A percentile compares a stretch with the other conserved stretches of the same genome.
Evolutionary conservation across 2,888 invertebrate species (phyloP).

Genomic region (Creontiades dilutus): DNA sequence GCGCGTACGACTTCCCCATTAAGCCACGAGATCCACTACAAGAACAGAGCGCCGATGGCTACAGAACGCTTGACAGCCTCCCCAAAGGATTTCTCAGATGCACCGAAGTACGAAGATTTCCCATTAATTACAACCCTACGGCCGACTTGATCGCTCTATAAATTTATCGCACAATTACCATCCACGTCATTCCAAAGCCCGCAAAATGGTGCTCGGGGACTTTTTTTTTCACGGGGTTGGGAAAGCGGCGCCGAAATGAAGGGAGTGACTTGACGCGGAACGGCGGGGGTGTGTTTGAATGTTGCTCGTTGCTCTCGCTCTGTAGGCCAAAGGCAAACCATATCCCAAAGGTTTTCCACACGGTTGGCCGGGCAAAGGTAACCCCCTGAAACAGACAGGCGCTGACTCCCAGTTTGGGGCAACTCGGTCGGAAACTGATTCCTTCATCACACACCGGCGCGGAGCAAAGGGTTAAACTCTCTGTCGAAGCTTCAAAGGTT

Average conservation of each 20-base stretch:
- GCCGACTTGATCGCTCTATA: not conserved
- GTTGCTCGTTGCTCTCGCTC: constrained; percentile 36
- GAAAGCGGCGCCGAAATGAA: not conserved
- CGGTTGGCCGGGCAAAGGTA: constrained; percentile 60
- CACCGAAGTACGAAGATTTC: constrained; percentile 5
- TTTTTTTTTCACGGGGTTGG: not conserved
- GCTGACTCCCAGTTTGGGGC: not conserved
- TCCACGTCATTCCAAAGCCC: not conserved
- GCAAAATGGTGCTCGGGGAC: not conserved
- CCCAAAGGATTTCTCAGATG: constrained; percentile 6
- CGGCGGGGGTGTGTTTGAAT: constrained; percentile 23
- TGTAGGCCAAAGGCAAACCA: constrained; percentile 39
- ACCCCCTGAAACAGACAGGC: constrained; percentile 23
- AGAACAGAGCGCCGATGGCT: not conserved
- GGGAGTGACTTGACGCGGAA: constrained; percentile 42
- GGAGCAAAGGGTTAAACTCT: constrained; percentile 46
- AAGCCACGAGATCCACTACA: too few species aligned
- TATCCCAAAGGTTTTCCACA: constrained; percentile 44
- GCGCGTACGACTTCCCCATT: too few species aligned
- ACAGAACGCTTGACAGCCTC: not conserved
- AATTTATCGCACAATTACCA: constrained; percentile 18
- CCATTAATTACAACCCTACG: not conserved
- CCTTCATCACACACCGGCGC: constrained; percentile 61
- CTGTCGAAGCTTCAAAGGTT: constrained; percentile 41
- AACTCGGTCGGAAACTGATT: constrained; percentile 60